Percentiles rank a stretch among this genome's conserved stretches.
Evolutionary conservation across 1,140 invertebrate genomes (phyloP).

Genomic region (Drosophila nannoptera): DNA sequence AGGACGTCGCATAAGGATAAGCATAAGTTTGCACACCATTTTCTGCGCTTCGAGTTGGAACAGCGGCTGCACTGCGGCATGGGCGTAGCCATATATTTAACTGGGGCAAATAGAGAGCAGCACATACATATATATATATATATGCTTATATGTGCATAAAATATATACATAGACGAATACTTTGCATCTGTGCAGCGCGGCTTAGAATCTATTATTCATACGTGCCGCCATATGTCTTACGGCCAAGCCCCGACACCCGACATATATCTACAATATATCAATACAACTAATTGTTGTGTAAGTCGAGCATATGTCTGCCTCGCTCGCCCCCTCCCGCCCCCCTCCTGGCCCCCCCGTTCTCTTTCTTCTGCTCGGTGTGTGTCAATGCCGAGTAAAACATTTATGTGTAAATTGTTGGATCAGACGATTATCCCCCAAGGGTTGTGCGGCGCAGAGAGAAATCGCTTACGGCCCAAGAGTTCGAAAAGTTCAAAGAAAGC

Average conservation of each 20-base stretch:
- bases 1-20: slow-evolving; percentile 63
- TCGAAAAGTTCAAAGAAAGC: slow-evolving; percentile 24
- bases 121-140: background rate
- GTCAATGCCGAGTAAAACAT: slow-evolving; percentile 40
- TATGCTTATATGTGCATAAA: slow-evolving; percentile 9
- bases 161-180: slow-evolving; percentile 18
- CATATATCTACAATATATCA: slow-evolving; percentile 33
- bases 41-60: slow-evolving; percentile 47
- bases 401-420: slow-evolving; percentile 47
- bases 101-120: slow-evolving; percentile 23
- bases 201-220: slow-evolving; percentile 73
- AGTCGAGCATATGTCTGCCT: slow-evolving; percentile 6
- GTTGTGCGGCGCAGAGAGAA: slow-evolving; percentile 8
- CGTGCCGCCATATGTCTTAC: slow-evolving; percentile 58
- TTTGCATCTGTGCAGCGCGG: slow-evolving; percentile 48
- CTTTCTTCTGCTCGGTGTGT: background rate
- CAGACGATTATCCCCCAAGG: slow-evolving; percentile 31
- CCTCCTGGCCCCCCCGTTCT: too few species aligned
- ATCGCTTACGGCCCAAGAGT: slow-evolving; percentile 23
- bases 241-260: slow-evolving; percentile 30
- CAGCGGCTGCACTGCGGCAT: background rate
- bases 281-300: slow-evolving; percentile 62
- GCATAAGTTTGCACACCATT: slow-evolving; percentile 72
- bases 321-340: background rate
- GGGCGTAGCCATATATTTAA: background rate